phyloP scores from a whole-genome alignment of 1,140 invertebrate genomes.

The Phymastichus coffea region DNA sequence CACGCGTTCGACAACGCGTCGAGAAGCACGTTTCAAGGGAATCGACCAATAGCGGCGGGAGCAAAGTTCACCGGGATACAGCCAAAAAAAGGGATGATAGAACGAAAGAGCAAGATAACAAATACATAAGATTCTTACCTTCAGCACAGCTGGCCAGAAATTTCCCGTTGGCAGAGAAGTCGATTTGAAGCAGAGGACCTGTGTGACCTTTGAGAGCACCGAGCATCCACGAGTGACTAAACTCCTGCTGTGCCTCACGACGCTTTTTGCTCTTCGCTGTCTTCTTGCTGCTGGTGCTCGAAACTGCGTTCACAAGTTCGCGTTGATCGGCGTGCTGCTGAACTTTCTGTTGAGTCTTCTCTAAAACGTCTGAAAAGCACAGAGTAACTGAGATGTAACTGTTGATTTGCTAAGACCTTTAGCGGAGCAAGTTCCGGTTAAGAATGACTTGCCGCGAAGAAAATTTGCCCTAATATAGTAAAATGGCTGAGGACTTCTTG shows the following conservation, averaged over 20 bases:
- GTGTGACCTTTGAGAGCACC: constrained; percentile 80
- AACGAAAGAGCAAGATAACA: neutral
- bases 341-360: neutral
- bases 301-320: neutral
- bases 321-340: constrained; percentile 4
- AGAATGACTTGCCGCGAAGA: no score
- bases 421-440: no score
- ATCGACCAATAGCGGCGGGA: no score
- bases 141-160: constrained; percentile 78
- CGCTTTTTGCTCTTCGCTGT: constrained; percentile 47
- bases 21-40: no score
- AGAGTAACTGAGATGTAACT: no score
- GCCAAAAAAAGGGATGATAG: neutral
- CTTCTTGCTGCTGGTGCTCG: constrained; percentile 27
- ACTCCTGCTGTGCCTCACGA: constrained; percentile 51
- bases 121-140: no score
- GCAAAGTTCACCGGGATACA: no score
- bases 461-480: no score
- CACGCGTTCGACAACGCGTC: no score
- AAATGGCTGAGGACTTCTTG: no score
- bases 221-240: constrained; percentile 72
- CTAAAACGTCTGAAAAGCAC: constrained; percentile 5
- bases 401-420: no score
- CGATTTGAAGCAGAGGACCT: constrained; percentile 69
- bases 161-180: constrained; percentile 82